Conservation (phyloP, 2,797 vertebrate genomes). For the Kryptolebias ocellatus region DNA sequence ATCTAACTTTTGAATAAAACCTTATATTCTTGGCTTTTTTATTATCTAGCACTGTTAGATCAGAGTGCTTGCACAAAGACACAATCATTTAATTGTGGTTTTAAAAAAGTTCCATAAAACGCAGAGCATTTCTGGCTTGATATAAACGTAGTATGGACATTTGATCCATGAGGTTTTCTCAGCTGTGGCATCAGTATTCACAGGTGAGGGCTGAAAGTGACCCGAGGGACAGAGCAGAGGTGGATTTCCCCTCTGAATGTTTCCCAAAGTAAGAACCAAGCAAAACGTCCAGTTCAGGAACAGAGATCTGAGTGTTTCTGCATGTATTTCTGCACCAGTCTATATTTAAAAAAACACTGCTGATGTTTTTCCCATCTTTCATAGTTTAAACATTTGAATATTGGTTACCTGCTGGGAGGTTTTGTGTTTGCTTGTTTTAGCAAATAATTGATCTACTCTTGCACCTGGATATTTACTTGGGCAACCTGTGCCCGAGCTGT, state of each 20-base stretch:
- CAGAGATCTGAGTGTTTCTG: neutral
- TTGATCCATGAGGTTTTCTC: too few species aligned
- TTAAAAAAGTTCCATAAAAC: too few species aligned
- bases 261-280: slow-evolving; percentile 11
- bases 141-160: too few species aligned
- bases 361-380: neutral
- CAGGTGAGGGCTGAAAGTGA: slow-evolving; percentile 8
- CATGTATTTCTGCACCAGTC: too few species aligned
- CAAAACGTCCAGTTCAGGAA: slow-evolving; percentile 10
- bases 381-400: neutral
- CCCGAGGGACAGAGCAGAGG: slow-evolving; percentile 11
- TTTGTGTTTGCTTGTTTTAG: slow-evolving; percentile 9
- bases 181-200: slow-evolving; percentile 1
- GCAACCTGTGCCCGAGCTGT: slow-evolving; percentile 13
- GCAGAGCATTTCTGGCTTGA: too few species aligned
- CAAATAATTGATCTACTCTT: neutral
- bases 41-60: too few species aligned
- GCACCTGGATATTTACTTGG: slow-evolving; percentile 9
- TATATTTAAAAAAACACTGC: neutral
- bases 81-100: too few species aligned
- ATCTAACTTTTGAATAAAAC: too few species aligned
- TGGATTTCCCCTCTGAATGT: neutral
- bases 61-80: too few species aligned
- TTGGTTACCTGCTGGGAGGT: slow-evolving; percentile 1
- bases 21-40: too few species aligned